Evolutionary conservation across 2,113 vertebrate species (phyloP).

Genomic region (Zootoca vivipara): DNA sequence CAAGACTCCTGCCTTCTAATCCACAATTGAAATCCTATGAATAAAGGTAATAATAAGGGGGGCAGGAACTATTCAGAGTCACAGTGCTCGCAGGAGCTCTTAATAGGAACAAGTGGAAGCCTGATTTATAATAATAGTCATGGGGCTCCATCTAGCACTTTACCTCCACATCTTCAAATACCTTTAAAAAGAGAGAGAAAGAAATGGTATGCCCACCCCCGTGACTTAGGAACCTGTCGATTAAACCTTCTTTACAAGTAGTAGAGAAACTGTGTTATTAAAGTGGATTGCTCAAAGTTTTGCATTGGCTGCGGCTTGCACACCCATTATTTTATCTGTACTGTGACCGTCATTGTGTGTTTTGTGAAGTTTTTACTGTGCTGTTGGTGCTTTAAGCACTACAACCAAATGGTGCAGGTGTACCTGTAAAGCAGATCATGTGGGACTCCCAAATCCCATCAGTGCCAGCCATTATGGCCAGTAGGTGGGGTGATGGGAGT

Average conservation of each 20-base stretch:
- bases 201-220: conserved; percentile 36
- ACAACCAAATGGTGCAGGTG: neutral
- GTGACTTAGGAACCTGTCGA: conserved; percentile 31
- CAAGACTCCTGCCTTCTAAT: conserved; percentile 30
- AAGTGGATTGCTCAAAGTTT: neutral
- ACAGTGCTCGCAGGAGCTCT: conserved; percentile 18
- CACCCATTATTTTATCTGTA: neutral
- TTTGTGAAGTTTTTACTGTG: neutral
- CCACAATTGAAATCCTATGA: neutral
- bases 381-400: neutral
- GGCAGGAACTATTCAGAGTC: conserved; percentile 15
- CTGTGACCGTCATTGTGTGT: neutral
- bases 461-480: too few relatives aligned
- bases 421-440: neutral
- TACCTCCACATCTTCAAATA: conserved; percentile 57
- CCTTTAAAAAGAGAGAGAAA: neutral
- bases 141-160: conserved; percentile 14
- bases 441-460: too few relatives aligned
- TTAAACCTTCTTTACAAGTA: conserved; percentile 32
- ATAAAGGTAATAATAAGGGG: neutral
- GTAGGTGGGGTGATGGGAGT: too few relatives aligned
- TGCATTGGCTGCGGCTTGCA: neutral
- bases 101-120: conserved; percentile 29
- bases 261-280: conserved; percentile 22
- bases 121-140: conserved; percentile 46